phyloP scores from a whole-genome alignment of 2,113 vertebrate species.

The Cairina moschata region DNA sequence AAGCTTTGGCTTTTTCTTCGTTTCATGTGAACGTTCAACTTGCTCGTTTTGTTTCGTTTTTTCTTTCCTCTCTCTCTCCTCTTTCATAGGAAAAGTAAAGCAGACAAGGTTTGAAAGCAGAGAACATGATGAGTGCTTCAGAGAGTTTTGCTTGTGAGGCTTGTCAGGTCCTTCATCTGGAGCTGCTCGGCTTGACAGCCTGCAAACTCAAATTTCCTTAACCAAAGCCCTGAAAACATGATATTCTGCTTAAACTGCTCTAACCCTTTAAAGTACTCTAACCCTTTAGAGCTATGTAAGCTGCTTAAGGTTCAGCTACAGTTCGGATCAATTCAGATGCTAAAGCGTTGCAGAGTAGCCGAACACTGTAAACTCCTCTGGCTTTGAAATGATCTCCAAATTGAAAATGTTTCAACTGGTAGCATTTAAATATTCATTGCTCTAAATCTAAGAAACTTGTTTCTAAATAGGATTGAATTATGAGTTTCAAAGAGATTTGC shows the following conservation, averaged over 20 bases:
- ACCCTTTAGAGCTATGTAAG: slow-evolving; percentile 25
- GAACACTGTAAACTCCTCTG: not conserved
- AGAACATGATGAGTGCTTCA: not conserved
- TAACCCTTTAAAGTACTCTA: slow-evolving; percentile 31
- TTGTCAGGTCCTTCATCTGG: slow-evolving; percentile 15
- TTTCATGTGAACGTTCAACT: not conserved
- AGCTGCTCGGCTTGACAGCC: not conserved
- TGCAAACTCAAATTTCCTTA: slow-evolving; percentile 4
- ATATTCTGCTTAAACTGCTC: slow-evolving; percentile 29
- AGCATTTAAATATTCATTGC: slow-evolving; percentile 58
- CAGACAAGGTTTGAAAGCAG: not conserved
- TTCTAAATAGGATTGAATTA: slow-evolving; percentile 66
- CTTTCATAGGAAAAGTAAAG: not conserved
- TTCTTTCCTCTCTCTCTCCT: not conserved
- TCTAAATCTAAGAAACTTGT: slow-evolving; percentile 52
- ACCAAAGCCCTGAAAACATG: not conserved
- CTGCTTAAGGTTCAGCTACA: slow-evolving; percentile 15
- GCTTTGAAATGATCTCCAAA: slow-evolving; percentile 46
- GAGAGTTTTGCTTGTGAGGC: not conserved
- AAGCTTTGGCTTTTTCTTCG: not conserved
- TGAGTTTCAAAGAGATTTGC: slow-evolving; percentile 50
- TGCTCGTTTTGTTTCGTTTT: not conserved
- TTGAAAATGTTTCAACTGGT: slow-evolving; percentile 44
- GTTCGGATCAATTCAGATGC: not conserved
- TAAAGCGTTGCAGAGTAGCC: not conserved